Conservation (phyloP, 2,113 vertebrate genomes). For the Oreotragus oreotragus region DNA sequence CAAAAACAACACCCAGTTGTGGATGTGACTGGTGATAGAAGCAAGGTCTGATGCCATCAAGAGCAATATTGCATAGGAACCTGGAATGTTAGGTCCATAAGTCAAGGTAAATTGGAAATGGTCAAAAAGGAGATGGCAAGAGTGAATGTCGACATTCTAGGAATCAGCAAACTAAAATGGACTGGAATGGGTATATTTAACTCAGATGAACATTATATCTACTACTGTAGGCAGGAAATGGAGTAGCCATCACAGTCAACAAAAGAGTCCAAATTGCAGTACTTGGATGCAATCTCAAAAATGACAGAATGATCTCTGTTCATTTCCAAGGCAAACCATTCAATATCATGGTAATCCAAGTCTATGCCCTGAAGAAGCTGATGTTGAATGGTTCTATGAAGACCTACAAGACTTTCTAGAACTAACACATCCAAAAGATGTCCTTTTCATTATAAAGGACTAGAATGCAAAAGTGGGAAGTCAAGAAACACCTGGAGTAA, state of each 20-base stretch:
- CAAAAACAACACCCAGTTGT: background rate
- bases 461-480: background rate
- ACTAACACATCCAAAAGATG: background rate
- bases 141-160: fast-evolving
- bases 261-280: background rate
- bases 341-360: background rate
- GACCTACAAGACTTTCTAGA: background rate
- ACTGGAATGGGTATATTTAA: background rate
- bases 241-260: background rate
- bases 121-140: background rate
- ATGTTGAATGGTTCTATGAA: background rate
- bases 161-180: background rate
- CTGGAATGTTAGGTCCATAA: background rate
- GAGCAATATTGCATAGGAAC: background rate
- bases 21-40: background rate
- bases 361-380: background rate
- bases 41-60: background rate
- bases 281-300: background rate
- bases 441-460: background rate
- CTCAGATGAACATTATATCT: background rate
- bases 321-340: background rate
- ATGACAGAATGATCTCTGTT: background rate
- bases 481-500: background rate
- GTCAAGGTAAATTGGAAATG: background rate
- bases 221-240: background rate